These are phyloP conservation scores for Octodonta nipae DNA, from an alignment of 2,888 invertebrate genomes.

Conservation along the genomic window DNA sequence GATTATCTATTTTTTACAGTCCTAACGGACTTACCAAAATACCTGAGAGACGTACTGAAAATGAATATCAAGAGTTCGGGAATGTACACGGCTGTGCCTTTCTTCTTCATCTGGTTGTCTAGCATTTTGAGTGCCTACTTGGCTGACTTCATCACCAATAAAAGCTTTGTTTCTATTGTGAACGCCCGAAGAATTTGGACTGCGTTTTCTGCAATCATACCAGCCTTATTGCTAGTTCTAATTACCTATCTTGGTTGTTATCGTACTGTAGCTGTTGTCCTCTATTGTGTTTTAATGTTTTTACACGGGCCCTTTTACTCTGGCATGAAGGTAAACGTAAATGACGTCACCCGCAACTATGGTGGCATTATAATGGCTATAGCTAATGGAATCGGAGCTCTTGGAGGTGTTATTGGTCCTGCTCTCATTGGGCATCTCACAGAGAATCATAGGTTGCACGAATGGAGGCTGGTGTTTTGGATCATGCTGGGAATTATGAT, in stretches of 20 bases:
- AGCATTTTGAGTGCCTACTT: conserved; percentile 46
- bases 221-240: conserved; percentile 3
- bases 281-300: not conserved
- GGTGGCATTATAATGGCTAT: conserved; percentile 7
- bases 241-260: conserved; percentile 8
- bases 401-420: conserved; percentile 4
- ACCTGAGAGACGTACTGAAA: conserved; percentile 49
- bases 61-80: conserved; percentile 48
- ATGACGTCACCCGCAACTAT: conserved; percentile 6
- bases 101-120: conserved; percentile 47
- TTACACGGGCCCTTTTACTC: conserved; percentile 6
- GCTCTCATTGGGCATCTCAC: conserved; percentile 4
- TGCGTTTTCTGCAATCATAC: conserved; percentile 4
- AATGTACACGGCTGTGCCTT: conserved; percentile 45
- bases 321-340: conserved; percentile 6
- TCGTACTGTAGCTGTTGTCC: conserved; percentile 3
- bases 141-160: conserved; percentile 50
- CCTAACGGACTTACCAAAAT: conserved; percentile 51
- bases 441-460: not conserved
- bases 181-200: conserved; percentile 38
- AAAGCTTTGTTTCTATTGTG: conserved; percentile 39
- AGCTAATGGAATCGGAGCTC: conserved; percentile 4
- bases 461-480: conserved; percentile 6
- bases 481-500: conserved; percentile 1
- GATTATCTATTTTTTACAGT: conserved; percentile 53